Evolutionary conservation across 2,797 vertebrate genomes (phyloP), one percentile per base, ranked within the genome.

Genomic region (Hoplostethus mediterraneus): DNA sequence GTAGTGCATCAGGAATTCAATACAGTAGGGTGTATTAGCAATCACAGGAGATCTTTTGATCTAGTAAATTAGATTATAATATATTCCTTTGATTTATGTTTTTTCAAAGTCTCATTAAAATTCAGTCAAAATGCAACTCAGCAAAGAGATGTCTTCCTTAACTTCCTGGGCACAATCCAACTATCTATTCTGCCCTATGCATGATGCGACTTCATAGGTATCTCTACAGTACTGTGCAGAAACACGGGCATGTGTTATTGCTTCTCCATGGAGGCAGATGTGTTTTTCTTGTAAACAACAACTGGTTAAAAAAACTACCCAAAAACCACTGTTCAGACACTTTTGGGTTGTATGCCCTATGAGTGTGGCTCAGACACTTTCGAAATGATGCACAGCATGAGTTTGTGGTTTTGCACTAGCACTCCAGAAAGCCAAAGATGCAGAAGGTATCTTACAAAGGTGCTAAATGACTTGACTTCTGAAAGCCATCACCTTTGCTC

Each of bases 41-140:
- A 91, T 92, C 89, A 87, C 76, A 75, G 80, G 77, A 85, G 84
- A 91, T 92, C 91, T 92, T 93, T 93, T 94, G 91, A 94, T 94
- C 89, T 93, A 69, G 86, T 77, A 92, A 94, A 93, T 92, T 92
- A 92, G 88, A 94, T 93, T 94, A 86, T 94, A 94, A 94, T 94
- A 81, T 93, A 94, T 94, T 93, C 92, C 85, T 93, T 93, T 91
- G 91, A 93, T 92, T 92, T 87, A 82, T 82, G 73, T 82, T 86
- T 86, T 88, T 69, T 74, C 81, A 78, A 67, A 85, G 79, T 88
- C 88, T 93, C 89, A 91, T 93, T 92, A 89, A 90, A 82, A 92
- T 91, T 83, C 91, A 72, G 80, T 81, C 89, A 89, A 92, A 91
- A 87, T 77, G 89, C 88, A 92, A 91, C 81, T 92, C 91, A 90